These are phyloP conservation scores for Oreocharis arfaki DNA, from an alignment of 2,113 vertebrate genomes.

Conservation along the genomic window DNA sequence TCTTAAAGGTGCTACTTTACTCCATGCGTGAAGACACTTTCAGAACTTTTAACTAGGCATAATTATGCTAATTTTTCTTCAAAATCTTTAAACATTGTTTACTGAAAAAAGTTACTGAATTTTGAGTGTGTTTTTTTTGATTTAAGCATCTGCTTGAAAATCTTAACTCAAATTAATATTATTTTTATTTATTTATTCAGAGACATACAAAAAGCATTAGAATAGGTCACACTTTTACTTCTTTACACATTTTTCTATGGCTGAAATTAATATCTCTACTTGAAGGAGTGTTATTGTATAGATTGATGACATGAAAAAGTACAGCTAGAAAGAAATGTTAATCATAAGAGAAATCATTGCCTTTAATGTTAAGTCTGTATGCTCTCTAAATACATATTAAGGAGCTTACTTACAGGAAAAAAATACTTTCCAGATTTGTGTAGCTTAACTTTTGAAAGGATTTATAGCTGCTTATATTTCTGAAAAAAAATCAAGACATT, in stretches of 20 bases:
- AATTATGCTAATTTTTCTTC: conserved; percentile 32
- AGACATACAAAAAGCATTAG: background rate
- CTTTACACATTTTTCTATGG: background rate
- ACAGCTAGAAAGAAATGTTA: background rate
- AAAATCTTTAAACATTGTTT: conserved; percentile 22
- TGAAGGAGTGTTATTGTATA: background rate
- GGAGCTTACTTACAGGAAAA: background rate
- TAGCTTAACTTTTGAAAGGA: background rate
- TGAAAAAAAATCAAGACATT: background rate
- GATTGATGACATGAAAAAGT: background rate
- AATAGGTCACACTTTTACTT: background rate
- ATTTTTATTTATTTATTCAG: conserved; percentile 37
- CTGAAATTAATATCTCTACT: background rate
- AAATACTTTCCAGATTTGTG: background rate
- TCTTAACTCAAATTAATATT: conserved; percentile 23
- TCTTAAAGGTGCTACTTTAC: conserved; percentile 38
- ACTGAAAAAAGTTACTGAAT: conserved; percentile 36
- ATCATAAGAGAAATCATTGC: background rate
- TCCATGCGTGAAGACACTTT: conserved; percentile 31
- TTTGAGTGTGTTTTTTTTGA: background rate
- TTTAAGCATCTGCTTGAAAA: conserved; percentile 13
- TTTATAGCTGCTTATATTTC: background rate
- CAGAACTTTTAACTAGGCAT: conserved; percentile 44
- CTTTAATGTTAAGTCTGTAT: background rate
- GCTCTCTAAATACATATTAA: background rate